Percentiles rank a stretch among this genome's conserved stretches.
Conservation (phyloP, 2,113 vertebrate genomes). For the Silurus meridionalis region DNA sequence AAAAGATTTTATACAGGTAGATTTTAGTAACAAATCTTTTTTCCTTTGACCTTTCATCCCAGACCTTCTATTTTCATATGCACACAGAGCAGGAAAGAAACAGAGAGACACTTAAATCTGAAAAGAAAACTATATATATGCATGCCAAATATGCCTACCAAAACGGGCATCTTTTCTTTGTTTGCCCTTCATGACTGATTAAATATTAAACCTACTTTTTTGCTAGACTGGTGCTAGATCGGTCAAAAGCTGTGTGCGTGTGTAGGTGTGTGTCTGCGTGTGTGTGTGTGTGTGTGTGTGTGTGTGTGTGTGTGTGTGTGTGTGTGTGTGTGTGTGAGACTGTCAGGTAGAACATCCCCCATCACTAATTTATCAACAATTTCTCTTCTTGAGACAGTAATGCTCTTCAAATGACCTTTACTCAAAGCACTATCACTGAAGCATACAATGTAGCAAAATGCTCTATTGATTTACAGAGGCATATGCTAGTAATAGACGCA, state of each 20-base stretch:
- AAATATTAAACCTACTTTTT: constrained; percentile 64
- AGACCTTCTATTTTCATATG: constrained; percentile 7
- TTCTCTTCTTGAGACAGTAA: constrained; percentile 54
- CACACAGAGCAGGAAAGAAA: constrained; percentile 23
- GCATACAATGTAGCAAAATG: constrained; percentile 24
- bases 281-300: neutral
- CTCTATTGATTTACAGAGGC: constrained; percentile 52
- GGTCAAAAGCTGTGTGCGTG: constrained; percentile 43
- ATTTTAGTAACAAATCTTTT: constrained; percentile 46
- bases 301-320: constrained; percentile 37
- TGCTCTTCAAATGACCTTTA: constrained; percentile 67
- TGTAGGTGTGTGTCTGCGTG: constrained; percentile 37
- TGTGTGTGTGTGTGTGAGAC: constrained; percentile 7
- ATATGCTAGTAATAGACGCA: constrained; percentile 24
- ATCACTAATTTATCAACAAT: constrained; percentile 69
- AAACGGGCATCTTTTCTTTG: constrained; percentile 44
- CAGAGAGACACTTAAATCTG: constrained; percentile 11
- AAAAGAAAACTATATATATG: neutral
- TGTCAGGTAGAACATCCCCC: constrained; percentile 58
- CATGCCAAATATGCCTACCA: constrained; percentile 16
- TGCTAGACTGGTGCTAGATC: constrained; percentile 39
- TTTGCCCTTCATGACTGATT: constrained; percentile 48
- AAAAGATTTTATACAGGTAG: constrained; percentile 36
- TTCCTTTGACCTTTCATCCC: neutral
- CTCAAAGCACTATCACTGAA: constrained; percentile 43